Percentiles rank a stretch among this genome's conserved stretches.
Evolutionary conservation across 2,113 vertebrate genomes (phyloP).

Genomic region (Cheirogaleus medius): DNA sequence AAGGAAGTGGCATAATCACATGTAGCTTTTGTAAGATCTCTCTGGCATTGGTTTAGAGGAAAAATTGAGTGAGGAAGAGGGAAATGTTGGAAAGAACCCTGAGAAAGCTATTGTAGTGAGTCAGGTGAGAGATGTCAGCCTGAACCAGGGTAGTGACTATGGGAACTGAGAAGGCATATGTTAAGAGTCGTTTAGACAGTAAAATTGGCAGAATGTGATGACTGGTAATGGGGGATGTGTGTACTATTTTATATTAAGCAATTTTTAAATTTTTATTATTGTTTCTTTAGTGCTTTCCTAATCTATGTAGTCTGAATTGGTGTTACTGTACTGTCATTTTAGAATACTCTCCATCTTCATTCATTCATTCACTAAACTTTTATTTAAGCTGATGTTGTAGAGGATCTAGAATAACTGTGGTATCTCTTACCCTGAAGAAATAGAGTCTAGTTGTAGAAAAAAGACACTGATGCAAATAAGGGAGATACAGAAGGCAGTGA

Average conservation of each 20-base stretch:
- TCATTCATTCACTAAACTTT: not conserved
- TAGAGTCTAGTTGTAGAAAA: not conserved
- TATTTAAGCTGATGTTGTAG: not conserved
- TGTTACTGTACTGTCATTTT: not conserved
- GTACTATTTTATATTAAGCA: not conserved
- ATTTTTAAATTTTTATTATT: not conserved
- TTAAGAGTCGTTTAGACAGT: not conserved
- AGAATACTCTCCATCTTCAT: not conserved
- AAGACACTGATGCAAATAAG: not conserved
- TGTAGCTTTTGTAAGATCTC: not conserved
- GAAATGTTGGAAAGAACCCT: not conserved
- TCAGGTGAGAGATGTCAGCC: not conserved
- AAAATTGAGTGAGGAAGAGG: not conserved
- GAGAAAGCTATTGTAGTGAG: not conserved
- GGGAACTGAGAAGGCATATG: not conserved
- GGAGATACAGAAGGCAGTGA: not conserved
- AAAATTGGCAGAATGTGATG: not conserved
- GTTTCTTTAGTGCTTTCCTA: not conserved
- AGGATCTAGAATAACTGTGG: not conserved
- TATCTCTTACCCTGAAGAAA: not conserved
- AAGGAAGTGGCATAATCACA: not conserved
- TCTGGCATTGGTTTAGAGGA: conserved; percentile 42
- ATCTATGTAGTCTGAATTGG: not conserved
- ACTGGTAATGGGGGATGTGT: not conserved
- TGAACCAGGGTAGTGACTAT: not conserved